Conservation (phyloP, 2,113 vertebrate species). For the Pteronura brasiliensis region DNA sequence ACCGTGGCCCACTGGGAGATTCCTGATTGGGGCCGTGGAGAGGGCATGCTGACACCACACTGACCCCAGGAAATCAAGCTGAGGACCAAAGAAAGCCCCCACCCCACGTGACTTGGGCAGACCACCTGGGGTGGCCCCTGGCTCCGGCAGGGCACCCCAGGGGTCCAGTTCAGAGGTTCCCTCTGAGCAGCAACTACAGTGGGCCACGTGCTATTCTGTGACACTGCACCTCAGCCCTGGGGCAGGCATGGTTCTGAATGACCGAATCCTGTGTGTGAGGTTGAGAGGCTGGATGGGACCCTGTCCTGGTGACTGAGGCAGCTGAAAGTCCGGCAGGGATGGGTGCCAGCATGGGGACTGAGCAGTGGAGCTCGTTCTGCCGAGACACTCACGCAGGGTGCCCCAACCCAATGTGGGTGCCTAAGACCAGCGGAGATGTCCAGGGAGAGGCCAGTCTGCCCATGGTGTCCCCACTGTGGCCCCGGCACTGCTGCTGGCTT, state of each 20-base stretch:
- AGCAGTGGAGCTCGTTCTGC: neutral
- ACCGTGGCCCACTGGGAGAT: neutral
- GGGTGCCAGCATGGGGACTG: neutral
- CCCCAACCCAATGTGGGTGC: neutral
- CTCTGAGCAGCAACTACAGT: neutral
- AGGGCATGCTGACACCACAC: neutral
- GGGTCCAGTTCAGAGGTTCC: neutral
- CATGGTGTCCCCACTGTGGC: rapidly evolving
- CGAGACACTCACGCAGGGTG: rapidly evolving
- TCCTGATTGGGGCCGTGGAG: neutral
- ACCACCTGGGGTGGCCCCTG: too few relatives aligned
- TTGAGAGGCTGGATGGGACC: neutral
- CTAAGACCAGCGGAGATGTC: neutral
- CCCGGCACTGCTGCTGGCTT: neutral
- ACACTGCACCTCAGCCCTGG: neutral
- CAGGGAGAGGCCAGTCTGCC: neutral
- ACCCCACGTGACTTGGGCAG: too few relatives aligned
- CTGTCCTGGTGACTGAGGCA: neutral
- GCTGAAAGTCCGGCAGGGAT: neutral
- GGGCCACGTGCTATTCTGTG: neutral
- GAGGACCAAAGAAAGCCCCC: neutral
- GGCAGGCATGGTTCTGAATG: neutral
- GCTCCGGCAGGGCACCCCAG: too few relatives aligned
- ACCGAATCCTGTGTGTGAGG: neutral
- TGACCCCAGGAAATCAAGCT: neutral